These are phyloP conservation scores for Nettapus auritus DNA, from an alignment of 2,113 vertebrate genomes.

Conservation along the genomic window DNA sequence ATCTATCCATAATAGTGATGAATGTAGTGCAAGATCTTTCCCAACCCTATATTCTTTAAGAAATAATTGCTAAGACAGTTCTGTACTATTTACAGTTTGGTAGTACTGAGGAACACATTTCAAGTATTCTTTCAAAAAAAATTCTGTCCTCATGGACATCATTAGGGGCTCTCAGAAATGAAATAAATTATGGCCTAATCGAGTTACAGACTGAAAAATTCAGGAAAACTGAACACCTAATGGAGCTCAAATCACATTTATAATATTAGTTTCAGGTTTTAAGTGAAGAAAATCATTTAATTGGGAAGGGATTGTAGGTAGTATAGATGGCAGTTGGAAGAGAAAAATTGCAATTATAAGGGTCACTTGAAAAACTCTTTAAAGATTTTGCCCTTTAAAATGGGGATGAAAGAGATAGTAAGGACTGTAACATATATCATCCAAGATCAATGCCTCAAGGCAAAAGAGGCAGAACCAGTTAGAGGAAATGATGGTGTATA, in stretches of 20 bases:
- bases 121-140: neutral
- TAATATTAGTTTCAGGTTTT: neutral
- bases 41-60: neutral
- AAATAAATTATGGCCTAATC: neutral
- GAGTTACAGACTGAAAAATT: neutral
- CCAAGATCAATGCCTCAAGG: neutral
- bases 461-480: neutral
- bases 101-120: neutral
- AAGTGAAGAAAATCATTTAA: neutral
- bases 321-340: neutral
- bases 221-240: neutral
- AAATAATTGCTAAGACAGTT: neutral
- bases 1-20: neutral
- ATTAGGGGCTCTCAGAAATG: neutral
- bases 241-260: neutral
- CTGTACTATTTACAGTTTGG: neutral
- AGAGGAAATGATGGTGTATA: accelerated
- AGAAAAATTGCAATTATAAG: neutral
- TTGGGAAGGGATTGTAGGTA: neutral
- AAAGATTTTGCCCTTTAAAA: neutral
- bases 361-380: neutral
- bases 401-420: neutral
- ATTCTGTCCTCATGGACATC: neutral
- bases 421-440: neutral
- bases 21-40: neutral